Evolutionary conservation across 1,140 invertebrate genomes (phyloP).

Genomic region (Popillia japonica): DNA sequence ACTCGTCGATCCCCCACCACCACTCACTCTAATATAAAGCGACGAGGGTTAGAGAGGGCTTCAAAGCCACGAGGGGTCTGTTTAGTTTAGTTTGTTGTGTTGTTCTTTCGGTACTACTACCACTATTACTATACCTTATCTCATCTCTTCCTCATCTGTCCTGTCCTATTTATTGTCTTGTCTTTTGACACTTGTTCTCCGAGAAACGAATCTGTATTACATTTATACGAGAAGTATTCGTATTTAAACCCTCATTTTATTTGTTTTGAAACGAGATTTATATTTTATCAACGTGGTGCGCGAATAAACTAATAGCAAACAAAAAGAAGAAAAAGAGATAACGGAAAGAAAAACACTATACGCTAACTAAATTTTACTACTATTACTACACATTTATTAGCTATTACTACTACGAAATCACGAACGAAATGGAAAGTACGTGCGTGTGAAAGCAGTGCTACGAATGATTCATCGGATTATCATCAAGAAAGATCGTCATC

Average conservation of each 20-base stretch:
- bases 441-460: constrained; percentile 41
- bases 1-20: constrained; percentile 48
- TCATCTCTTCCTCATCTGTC: constrained; percentile 59
- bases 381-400: not conserved
- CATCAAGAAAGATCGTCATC: not conserved
- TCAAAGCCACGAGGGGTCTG: constrained; percentile 66
- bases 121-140: constrained; percentile 38
- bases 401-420: constrained; percentile 11
- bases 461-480: constrained; percentile 40
- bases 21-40: constrained; percentile 59
- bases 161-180: constrained; percentile 52
- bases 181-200: constrained; percentile 19
- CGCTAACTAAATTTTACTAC: constrained; percentile 1
- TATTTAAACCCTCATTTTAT: not conserved
- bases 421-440: constrained; percentile 34
- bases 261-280: not conserved
- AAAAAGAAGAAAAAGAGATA: not conserved
- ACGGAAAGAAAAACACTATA: not conserved
- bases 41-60: constrained; percentile 55
- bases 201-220: not conserved
- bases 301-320: not conserved
- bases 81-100: constrained; percentile 60
- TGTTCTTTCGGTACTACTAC: constrained; percentile 50
- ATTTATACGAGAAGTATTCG: not conserved
- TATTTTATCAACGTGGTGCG: constrained; percentile 9